phyloP scores from a whole-genome alignment of 2,888 invertebrate species.

The Lasioglossum oenotherae region DNA sequence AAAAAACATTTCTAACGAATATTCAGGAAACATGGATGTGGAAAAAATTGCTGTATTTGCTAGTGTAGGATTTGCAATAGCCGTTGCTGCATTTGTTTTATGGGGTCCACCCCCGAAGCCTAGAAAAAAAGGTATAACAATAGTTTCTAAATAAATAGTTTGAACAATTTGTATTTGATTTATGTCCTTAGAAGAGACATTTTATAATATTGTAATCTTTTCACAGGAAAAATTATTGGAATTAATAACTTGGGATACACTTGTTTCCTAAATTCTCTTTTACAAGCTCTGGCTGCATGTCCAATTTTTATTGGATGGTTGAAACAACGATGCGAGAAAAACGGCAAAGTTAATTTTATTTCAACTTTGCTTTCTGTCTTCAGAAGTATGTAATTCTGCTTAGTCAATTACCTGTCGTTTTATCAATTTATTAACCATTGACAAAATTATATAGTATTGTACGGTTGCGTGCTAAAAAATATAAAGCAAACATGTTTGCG shows the following conservation, averaged over 20 bases:
- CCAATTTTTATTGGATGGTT: constrained; percentile 94
- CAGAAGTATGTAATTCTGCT: constrained; percentile 86
- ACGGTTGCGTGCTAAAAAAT: neutral
- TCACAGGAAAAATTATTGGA: constrained; percentile 91
- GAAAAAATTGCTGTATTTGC: constrained; percentile 92
- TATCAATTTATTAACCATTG: constrained; percentile 8
- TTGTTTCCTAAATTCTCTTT: constrained; percentile 95
- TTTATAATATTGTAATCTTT: constrained; percentile 22
- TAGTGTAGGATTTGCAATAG: constrained; percentile 92
- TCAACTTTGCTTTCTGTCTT: constrained; percentile 90
- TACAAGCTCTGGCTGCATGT: constrained; percentile 96
- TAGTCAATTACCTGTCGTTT: neutral
- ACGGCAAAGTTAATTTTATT: constrained; percentile 90
- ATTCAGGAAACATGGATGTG: constrained; percentile 86
- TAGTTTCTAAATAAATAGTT: neutral
- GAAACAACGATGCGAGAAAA: constrained; percentile 87
- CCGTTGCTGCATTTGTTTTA: constrained; percentile 93
- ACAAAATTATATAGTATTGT: neutral
- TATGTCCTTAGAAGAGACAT: neutral
- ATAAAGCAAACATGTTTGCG: neutral
- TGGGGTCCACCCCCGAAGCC: constrained; percentile 91
- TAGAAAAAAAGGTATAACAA: constrained; percentile 80
- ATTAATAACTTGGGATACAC: constrained; percentile 96
- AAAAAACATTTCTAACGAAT: constrained; percentile 4
- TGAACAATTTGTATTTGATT: neutral